A percentile compares a stretch with the other conserved stretches of the same genome.
Evolutionary conservation across 2,888 invertebrate species (phyloP).

Genomic region (Ommatoiulus sabulosus): DNA sequence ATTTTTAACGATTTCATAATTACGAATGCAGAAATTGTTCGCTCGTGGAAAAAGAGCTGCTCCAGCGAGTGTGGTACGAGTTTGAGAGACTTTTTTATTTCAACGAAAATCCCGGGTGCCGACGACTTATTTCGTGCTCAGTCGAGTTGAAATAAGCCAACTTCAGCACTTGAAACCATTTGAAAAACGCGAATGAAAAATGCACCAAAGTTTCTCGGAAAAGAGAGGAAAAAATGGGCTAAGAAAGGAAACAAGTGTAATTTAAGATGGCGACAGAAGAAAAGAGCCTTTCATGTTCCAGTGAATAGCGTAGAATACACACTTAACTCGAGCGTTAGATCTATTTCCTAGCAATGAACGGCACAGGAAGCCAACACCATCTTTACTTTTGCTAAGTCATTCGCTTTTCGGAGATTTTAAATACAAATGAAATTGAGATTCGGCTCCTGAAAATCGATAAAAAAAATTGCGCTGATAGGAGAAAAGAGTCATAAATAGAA

Average conservation of each 20-base stretch:
- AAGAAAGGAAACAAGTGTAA: conserved; percentile 45
- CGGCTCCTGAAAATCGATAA: conserved; percentile 12
- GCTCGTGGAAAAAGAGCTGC: neutral
- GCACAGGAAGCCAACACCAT: conserved; percentile 7
- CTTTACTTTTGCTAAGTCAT: conserved; percentile 39
- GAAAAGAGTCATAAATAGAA: conserved; percentile 28
- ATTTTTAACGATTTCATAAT: conserved; percentile 21
- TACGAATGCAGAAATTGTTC: neutral
- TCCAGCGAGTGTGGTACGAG: neutral
- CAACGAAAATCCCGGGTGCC: neutral
- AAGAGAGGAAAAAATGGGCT: neutral
- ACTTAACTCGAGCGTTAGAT: conserved; percentile 38
- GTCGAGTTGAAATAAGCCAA: conserved; percentile 15
- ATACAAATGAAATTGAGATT: conserved; percentile 9
- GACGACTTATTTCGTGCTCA: conserved; percentile 25
- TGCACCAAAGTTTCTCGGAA: neutral
- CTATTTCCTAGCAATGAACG: conserved; percentile 42
- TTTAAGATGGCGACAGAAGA: conserved; percentile 35
- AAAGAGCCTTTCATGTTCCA: conserved; percentile 22
- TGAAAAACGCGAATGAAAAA: neutral
- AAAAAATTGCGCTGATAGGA: conserved; percentile 33
- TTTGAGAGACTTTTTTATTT: neutral
- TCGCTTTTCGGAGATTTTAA: neutral
- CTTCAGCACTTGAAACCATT: conserved; percentile 34
- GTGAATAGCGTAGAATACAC: neutral